These are phyloP conservation scores for Troglohyphantes excavatus DNA, from an alignment of 2,888 invertebrate genomes.

Conservation along the genomic window DNA sequence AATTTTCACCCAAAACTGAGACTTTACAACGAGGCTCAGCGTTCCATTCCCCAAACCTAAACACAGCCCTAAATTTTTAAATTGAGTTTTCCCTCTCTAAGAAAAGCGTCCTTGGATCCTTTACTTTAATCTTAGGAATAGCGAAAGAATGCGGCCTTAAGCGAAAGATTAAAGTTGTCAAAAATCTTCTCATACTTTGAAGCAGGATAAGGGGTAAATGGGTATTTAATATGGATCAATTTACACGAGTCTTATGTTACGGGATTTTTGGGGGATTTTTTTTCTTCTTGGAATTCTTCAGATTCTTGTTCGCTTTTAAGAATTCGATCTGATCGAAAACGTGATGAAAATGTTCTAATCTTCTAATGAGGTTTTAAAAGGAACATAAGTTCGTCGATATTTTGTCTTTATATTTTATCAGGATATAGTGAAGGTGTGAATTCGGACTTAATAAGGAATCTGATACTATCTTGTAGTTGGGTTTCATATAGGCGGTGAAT, in stretches of 20 bases:
- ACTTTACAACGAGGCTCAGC: background rate
- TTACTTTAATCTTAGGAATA: conserved; percentile 29
- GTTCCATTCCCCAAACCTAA: background rate
- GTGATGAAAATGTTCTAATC: conserved; percentile 56
- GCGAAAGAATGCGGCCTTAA: conserved; percentile 16
- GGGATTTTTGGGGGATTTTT: conserved; percentile 28
- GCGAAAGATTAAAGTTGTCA: conserved; percentile 65
- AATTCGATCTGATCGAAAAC: conserved; percentile 5
- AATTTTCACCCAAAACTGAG: background rate
- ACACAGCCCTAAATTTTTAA: conserved; percentile 32
- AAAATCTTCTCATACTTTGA: conserved; percentile 16
- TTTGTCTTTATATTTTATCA: background rate
- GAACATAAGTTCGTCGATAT: conserved; percentile 15
- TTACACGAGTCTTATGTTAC: conserved; percentile 18
- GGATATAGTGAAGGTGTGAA: background rate
- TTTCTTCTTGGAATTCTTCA: background rate
- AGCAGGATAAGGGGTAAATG: conserved; percentile 53
- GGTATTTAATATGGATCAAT: conserved; percentile 74
- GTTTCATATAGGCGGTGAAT: no score
- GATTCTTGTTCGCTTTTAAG: background rate
- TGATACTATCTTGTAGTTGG: no score
- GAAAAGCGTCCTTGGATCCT: background rate
- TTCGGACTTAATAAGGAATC: background rate
- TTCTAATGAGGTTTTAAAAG: background rate
- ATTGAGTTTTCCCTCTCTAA: conserved; percentile 47